Percentiles rank a stretch among this genome's conserved stretches.
Evolutionary conservation across 2,888 invertebrate species (phyloP).

Genomic region (Lepetodrilus schrolli): DNA sequence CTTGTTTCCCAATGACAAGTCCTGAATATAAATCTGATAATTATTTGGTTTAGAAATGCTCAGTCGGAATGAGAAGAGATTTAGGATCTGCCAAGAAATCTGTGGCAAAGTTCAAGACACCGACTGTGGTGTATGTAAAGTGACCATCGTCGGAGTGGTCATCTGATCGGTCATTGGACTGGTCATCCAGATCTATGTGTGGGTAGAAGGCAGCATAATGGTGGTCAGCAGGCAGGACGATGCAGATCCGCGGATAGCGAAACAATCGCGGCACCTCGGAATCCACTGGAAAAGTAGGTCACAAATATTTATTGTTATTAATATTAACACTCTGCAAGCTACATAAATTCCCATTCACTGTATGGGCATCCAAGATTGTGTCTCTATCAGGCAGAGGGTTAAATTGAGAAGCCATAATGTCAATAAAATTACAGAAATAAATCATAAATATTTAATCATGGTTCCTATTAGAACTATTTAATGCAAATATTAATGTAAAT

Average conservation of each 20-base stretch:
- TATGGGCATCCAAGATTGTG: too few relatives aligned
- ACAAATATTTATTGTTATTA: too few relatives aligned
- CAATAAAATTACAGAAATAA: too few relatives aligned
- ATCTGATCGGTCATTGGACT: constrained; percentile 30
- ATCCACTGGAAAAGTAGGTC: constrained; percentile 38
- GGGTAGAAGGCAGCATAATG: constrained; percentile 67
- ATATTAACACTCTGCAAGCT: too few relatives aligned
- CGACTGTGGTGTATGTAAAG: constrained; percentile 41
- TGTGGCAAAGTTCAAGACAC: constrained; percentile 47
- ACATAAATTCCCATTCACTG: too few relatives aligned
- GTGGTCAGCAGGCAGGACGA: constrained; percentile 61
- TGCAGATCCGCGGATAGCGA: constrained; percentile 60
- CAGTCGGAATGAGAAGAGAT: constrained; percentile 51
- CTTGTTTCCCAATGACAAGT: too few relatives aligned
- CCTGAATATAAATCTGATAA: too few relatives aligned
- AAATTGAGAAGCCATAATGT: too few relatives aligned
- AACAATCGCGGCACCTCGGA: constrained; percentile 48
- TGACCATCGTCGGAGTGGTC: constrained; percentile 29
- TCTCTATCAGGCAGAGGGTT: too few relatives aligned
- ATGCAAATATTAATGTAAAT: too few relatives aligned
- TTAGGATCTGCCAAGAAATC: constrained; percentile 47
- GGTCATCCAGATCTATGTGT: constrained; percentile 29
- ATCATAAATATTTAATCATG: too few relatives aligned
- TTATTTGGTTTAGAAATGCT: constrained; percentile 65
- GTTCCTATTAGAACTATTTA: too few relatives aligned